Percentiles rank a stretch among this genome's conserved stretches.
Evolutionary conservation across 2,797 vertebrate genomes (phyloP).

Genomic region (Lutjanus argentimaculatus): DNA sequence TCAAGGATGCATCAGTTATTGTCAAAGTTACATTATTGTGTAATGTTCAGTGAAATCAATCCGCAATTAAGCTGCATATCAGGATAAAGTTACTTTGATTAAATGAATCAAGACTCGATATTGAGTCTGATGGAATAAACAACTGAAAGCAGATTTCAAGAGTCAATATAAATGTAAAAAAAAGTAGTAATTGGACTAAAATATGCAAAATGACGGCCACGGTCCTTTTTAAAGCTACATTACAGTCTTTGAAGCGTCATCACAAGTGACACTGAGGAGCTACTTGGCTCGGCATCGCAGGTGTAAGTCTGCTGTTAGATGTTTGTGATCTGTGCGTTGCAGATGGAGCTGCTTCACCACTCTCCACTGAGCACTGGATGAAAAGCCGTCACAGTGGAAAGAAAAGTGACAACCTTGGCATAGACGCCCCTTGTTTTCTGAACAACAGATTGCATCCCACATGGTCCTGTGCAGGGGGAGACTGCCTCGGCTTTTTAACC

Average conservation of each 20-base stretch:
- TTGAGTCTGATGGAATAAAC: neutral
- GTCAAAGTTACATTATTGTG: neutral
- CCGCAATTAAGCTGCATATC: neutral
- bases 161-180: neutral
- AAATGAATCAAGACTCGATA: neutral
- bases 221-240: neutral
- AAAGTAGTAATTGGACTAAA: neutral
- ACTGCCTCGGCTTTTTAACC: slow-evolving; percentile 66
- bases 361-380: slow-evolving; percentile 58
- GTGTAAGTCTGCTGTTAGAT: slow-evolving; percentile 31
- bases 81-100: neutral
- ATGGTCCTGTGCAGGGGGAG: slow-evolving; percentile 72
- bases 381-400: slow-evolving; percentile 64
- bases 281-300: slow-evolving; percentile 6
- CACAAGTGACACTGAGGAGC: slow-evolving; percentile 12
- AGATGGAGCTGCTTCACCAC: slow-evolving; percentile 52
- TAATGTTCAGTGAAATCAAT: slow-evolving; percentile 16
- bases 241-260: neutral
- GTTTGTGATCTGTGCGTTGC: slow-evolving; percentile 45
- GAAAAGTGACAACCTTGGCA: slow-evolving; percentile 81
- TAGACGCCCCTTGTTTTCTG: slow-evolving; percentile 25
- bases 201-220: neutral
- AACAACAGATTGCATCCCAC: slow-evolving; percentile 83
- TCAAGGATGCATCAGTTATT: neutral
- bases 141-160: neutral